Evolutionary conservation across 2,888 invertebrate species (phyloP), one percentile per base, ranked within the genome.

Genomic region (Agrotis segetum): DNA sequence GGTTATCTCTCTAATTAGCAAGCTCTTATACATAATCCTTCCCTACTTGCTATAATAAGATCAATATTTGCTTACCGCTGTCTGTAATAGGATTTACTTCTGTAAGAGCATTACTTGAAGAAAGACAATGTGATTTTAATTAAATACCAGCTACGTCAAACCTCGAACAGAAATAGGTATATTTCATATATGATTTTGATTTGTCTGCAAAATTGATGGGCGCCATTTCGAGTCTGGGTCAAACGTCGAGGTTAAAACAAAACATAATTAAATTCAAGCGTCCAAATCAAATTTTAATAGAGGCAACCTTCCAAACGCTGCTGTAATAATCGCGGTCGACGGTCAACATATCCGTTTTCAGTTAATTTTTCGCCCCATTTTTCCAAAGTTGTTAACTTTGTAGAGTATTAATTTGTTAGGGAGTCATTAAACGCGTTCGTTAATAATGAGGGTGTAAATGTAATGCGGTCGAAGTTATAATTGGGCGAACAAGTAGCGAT

Each of bases 1-100:
- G 92, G 92, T 92, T 94, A 93, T 92, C 91, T 91, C 89, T 89
- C 88, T 92, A 94, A 94, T 95, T 94, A 95, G 93, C 89, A 90
- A 90, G 92, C 92, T 93, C 92, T 93, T 92, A 92, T 84, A 91
- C 88, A 91, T 94, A 94, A 95, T 94, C 93, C 92, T 85, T 87
- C 86, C 87, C 85, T 91, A 89, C 89, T 89, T 88, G 87, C 80
- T 90, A 84, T 91, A 89, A 90, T 90, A 93, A 90, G 87, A 89
- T 90, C 89, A 91, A 91, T 91, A 90, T 91, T 89, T 87, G 86
- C 87, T 85, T 71, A 77, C 78, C 75, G 74, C 63, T 82, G 79
- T 74, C 74, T 75, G 70, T 85, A 85, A 87, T 83, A 81, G 87
- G 84, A 87, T 88, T 85, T 84, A 83, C 76, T 83, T 83, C 56